Conservation (phyloP, 1,140 invertebrate species). For the Elymnias hypermnestra region DNA sequence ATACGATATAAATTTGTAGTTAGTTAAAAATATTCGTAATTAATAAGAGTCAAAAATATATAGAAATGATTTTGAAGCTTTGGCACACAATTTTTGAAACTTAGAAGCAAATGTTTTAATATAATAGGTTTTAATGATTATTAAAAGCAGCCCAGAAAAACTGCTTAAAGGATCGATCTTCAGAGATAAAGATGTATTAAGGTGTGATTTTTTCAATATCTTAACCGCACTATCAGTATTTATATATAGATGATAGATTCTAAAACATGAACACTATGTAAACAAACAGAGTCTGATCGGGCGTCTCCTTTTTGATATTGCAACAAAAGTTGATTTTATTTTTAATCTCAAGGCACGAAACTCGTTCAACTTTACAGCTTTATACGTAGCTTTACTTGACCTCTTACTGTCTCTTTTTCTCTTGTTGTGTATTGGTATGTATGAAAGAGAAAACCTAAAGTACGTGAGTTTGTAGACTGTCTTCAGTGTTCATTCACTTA, state of each 20-base stretch:
- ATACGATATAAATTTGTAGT: too few species aligned
- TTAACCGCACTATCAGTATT: too few species aligned
- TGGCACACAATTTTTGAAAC: too few species aligned
- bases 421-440: neutral
- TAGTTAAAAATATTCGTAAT: too few species aligned
- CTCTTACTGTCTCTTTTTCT: slow-evolving; percentile 26
- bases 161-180: too few species aligned
- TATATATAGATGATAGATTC: neutral
- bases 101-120: too few species aligned
- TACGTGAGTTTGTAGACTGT: slow-evolving; percentile 26
- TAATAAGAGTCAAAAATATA: too few species aligned
- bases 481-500: slow-evolving; percentile 61
- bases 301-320: neutral
- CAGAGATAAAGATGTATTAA: too few species aligned
- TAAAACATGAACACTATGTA: neutral
- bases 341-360: slow-evolving; percentile 34
- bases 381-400: slow-evolving; percentile 36
- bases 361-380: slow-evolving; percentile 35
- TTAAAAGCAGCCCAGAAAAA: too few species aligned
- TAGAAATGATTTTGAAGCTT: too few species aligned
- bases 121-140: too few species aligned
- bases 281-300: neutral
- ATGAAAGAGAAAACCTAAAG: slow-evolving; percentile 25
- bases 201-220: too few species aligned
- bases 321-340: slow-evolving; percentile 18